Evolutionary conservation across 2,797 vertebrate species (phyloP).

Genomic region (Darevskia nairensis): DNA sequence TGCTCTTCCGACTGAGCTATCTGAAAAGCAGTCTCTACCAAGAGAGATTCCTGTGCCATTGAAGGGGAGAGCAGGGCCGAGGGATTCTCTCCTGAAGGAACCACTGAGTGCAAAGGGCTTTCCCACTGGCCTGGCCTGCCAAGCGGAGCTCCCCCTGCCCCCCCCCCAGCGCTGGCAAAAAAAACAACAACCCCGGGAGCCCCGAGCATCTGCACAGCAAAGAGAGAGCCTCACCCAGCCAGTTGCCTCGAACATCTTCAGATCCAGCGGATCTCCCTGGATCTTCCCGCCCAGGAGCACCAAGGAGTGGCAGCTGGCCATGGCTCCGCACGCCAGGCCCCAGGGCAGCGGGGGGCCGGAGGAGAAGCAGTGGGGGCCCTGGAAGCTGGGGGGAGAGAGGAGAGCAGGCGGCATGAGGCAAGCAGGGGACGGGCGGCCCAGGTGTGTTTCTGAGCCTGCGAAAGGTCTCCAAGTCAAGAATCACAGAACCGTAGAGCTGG

Average conservation of each 20-base stretch:
- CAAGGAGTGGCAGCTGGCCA: conserved; percentile 77
- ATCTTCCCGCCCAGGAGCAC: conserved; percentile 71
- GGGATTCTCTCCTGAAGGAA: too few relatives aligned
- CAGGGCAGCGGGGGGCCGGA: conserved; percentile 57
- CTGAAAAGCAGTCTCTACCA: too few relatives aligned
- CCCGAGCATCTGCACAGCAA: neutral
- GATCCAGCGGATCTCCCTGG: conserved; percentile 77
- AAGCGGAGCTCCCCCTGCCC: neutral
- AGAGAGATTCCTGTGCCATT: too few relatives aligned
- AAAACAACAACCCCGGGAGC: too few relatives aligned
- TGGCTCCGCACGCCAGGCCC: conserved; percentile 66
- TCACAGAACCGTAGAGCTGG: too few relatives aligned
- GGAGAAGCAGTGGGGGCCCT: conserved; percentile 63
- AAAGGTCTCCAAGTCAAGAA: too few relatives aligned
- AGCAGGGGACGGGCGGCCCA: too few relatives aligned
- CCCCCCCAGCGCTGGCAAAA: too few relatives aligned
- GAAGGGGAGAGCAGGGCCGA: too few relatives aligned
- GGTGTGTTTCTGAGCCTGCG: too few relatives aligned
- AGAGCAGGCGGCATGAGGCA: neutral
- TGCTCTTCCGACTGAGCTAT: too few relatives aligned
- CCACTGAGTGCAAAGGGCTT: neutral
- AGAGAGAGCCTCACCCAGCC: conserved; percentile 71
- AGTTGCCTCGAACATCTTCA: conserved; percentile 80
- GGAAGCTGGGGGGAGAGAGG: conserved; percentile 64
- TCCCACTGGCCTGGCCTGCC: too few relatives aligned